These are phyloP conservation scores for Galeruca laticollis DNA, from an alignment of 2,888 invertebrate species.

Conservation along the genomic window DNA sequence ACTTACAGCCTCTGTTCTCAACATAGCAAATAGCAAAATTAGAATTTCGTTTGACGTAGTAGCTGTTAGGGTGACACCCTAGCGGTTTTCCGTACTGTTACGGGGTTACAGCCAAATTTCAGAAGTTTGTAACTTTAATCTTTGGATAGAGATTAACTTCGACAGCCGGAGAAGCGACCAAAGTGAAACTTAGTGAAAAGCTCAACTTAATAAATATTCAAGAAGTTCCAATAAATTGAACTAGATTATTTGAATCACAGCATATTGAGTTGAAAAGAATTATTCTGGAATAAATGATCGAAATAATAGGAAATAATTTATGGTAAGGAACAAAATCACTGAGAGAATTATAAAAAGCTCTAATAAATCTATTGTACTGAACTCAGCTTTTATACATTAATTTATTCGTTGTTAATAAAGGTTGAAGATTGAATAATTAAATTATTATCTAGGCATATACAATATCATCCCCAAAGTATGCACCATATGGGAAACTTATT, in stretches of 20 bases:
- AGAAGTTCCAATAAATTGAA: slow-evolving; percentile 25
- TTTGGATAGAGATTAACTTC: slow-evolving; percentile 35
- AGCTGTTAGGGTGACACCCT: slow-evolving; percentile 15
- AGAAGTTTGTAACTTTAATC: slow-evolving; percentile 40
- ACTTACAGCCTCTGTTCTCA: not conserved
- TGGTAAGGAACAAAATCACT: no score
- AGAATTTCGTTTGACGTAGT: slow-evolving; percentile 27
- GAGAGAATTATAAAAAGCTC: no score
- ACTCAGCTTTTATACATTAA: no score
- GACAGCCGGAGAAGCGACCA: slow-evolving; percentile 17
- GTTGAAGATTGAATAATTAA: no score
- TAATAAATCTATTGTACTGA: no score
- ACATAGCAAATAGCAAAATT: slow-evolving; percentile 22
- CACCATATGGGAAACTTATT: no score
- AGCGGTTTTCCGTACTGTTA: slow-evolving; percentile 22
- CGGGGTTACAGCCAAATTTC: slow-evolving; percentile 16
- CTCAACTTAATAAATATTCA: slow-evolving; percentile 42
- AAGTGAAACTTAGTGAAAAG: slow-evolving; percentile 35
- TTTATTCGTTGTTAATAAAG: no score
- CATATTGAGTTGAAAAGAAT: no score
- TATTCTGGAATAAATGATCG: no score
- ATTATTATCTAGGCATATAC: no score
- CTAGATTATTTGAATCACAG: slow-evolving; percentile 29
- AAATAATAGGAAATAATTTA: no score
- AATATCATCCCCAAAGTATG: no score